A percentile compares a stretch with the other conserved stretches of the same genome.
phyloP scores from a whole-genome alignment of 2,113 vertebrate species.

The Pseudorhombus dupliciocellatus region DNA sequence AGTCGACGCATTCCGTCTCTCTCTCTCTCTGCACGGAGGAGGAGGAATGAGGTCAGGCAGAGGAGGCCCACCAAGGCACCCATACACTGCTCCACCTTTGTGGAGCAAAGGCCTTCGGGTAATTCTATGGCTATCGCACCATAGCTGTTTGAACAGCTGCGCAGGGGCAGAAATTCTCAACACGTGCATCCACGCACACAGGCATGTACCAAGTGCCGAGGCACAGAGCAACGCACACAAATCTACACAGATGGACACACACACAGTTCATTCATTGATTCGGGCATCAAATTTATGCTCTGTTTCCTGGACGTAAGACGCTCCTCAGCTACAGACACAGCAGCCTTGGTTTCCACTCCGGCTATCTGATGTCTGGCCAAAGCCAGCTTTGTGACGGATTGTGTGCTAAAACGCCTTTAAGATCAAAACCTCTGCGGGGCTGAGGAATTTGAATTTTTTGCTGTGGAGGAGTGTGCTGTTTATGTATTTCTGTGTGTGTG shows the following conservation, averaged over 20 bases:
- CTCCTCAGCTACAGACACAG: slow-evolving; percentile 55
- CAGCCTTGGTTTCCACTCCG: slow-evolving; percentile 59
- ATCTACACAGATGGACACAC: slow-evolving; percentile 15
- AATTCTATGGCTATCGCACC: slow-evolving; percentile 38
- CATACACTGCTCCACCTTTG: slow-evolving; percentile 46
- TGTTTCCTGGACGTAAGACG: slow-evolving; percentile 57
- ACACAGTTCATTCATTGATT: slow-evolving; percentile 53
- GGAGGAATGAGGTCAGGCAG: slow-evolving; percentile 59
- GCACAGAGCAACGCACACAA: slow-evolving; percentile 22
- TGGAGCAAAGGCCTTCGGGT: slow-evolving; percentile 46
- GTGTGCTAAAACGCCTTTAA: slow-evolving; percentile 64
- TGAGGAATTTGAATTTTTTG: slow-evolving; percentile 56
- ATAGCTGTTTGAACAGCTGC: slow-evolving; percentile 71
- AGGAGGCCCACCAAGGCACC: slow-evolving; percentile 50
- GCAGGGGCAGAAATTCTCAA: slow-evolving; percentile 41
- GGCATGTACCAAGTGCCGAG: slow-evolving; percentile 25
- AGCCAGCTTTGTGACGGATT: slow-evolving; percentile 67
- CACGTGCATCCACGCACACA: slow-evolving; percentile 33
- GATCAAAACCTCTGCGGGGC: slow-evolving; percentile 64
- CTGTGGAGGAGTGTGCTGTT: slow-evolving; percentile 31
- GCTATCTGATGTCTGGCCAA: slow-evolving; percentile 69
- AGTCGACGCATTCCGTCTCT: slow-evolving; percentile 61
- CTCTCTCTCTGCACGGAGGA: slow-evolving; percentile 44
- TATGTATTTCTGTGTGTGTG: slow-evolving; percentile 23
- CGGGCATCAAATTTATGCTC: slow-evolving; percentile 51